Base-by-base conservation (phyloP, 2,113 vertebrate genomes). In the Coracopsis vasa region DNA sequence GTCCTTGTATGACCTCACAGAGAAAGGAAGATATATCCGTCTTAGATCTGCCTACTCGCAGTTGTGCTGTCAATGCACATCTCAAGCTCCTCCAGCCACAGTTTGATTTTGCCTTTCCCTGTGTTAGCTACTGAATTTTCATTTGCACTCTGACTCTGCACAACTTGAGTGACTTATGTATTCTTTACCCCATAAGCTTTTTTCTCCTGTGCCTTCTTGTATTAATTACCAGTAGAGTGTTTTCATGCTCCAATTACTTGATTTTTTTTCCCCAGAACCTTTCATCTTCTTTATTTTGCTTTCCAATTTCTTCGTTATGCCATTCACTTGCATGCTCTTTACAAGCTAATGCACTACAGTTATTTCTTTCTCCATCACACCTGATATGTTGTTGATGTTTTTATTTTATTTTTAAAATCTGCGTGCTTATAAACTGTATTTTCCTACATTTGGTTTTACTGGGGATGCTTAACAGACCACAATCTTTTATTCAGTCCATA, bases 11-110 rank as follows among this genome's bases (percentile, higher is more conserved):
- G 84, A 95, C 91, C 91, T 84, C 56, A 70, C 61, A 72, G 41
- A 56, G 47, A 75, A 94, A 86, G 47, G 31, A 84, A 79, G 92
- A 95, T 89, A 84, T 65, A 92, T 84, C 51, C 0, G 0, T 94
- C 93, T 85, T 85, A 91, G 86, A 81, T 92, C 90, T 97, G 83
- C 87, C 93, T 81, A 60, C 91, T 95, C 31, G 0, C 77, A 69
- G 78, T 92, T 95, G 73, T 95, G 89, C 89, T 97, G 91, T 96
- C 95, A 95, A 48, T 72, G 91, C 91, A 91, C 51, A 87, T 96
- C 84, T 95, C 35, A 6, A 80, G 44, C 75, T 96, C 91, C 73
- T 87, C 65, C 56, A 96, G 73, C 65, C 56, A 0, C 93, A 85
- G 65, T 95, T 81, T 87, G 86, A 85, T 91, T 92, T 96, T 91